These are phyloP conservation scores for Antheraea assamensis DNA, from an alignment of 2,888 invertebrate species.

Conservation along the genomic window DNA sequence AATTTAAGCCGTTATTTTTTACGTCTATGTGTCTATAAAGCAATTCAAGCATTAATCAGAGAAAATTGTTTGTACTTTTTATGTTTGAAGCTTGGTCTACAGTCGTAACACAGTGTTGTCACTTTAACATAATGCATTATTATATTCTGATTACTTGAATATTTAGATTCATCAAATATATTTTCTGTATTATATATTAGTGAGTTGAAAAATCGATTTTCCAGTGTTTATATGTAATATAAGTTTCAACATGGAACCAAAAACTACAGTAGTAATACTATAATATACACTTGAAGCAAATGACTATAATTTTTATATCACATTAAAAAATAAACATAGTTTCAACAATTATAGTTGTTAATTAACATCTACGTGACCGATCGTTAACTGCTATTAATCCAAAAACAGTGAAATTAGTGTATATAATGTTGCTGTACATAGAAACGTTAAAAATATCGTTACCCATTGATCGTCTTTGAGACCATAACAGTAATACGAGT, in stretches of 20 bases:
- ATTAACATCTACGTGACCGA: neutral
- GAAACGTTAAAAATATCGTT: neutral
- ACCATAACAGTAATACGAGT: constrained; percentile 14
- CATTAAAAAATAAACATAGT: too few species aligned
- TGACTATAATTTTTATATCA: too few species aligned
- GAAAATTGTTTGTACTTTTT: neutral
- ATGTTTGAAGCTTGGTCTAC: neutral
- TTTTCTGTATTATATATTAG: too few species aligned
- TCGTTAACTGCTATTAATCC: neutral
- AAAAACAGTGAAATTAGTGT: neutral
- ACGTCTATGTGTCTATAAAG: neutral
- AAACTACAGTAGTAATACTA: neutral
- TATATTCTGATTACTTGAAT: neutral
- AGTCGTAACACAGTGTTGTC: neutral
- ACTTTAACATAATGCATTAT: neutral
- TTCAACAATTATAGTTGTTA: neutral
- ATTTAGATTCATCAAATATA: too few species aligned
- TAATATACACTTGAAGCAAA: neutral
- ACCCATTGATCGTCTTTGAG: neutral
- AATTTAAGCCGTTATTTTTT: neutral
- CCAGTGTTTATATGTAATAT: too few species aligned
- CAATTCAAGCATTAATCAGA: neutral
- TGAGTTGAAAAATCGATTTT: too few species aligned
- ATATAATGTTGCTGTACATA: neutral
- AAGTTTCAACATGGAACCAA: neutral